These are phyloP conservation scores for Mobula birostris DNA, from an alignment of 2,113 vertebrate species.

Conservation along the genomic window DNA sequence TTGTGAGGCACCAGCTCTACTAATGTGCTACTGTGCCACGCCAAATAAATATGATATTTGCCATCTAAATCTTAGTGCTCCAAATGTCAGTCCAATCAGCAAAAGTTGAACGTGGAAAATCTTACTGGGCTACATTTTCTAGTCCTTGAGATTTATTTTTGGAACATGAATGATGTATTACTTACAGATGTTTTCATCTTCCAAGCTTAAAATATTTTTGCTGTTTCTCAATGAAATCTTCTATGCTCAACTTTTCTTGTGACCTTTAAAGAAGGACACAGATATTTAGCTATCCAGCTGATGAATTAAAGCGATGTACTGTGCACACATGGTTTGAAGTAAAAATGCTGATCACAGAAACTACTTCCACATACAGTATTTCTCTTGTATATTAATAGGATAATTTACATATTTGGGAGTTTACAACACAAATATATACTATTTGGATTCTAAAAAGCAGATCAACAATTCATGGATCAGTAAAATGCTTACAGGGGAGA, in stretches of 20 bases:
- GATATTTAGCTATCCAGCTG: background rate
- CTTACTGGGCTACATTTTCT: background rate
- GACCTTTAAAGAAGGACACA: background rate
- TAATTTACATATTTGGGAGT: background rate
- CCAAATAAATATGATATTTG: background rate
- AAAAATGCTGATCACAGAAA: conserved; percentile 18
- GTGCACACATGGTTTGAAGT: background rate
- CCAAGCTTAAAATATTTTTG: background rate
- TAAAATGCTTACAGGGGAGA: background rate
- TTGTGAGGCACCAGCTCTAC: too few relatives aligned
- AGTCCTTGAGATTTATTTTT: background rate
- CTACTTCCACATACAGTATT: background rate
- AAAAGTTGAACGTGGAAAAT: background rate
- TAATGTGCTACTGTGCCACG: too few relatives aligned
- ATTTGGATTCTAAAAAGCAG: background rate
- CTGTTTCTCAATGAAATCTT: background rate
- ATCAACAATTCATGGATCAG: conserved; percentile 25
- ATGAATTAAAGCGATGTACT: background rate
- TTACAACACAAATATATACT: background rate
- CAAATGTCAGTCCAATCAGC: background rate
- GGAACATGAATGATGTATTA: background rate
- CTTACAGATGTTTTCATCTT: background rate
- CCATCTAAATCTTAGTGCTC: background rate
- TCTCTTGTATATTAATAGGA: conserved; percentile 6
- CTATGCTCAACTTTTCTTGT: background rate